Evolutionary conservation across 1,140 invertebrate genomes (phyloP), one percentile per base, ranked within the genome.

Genomic region (Ceratina australensis): DNA sequence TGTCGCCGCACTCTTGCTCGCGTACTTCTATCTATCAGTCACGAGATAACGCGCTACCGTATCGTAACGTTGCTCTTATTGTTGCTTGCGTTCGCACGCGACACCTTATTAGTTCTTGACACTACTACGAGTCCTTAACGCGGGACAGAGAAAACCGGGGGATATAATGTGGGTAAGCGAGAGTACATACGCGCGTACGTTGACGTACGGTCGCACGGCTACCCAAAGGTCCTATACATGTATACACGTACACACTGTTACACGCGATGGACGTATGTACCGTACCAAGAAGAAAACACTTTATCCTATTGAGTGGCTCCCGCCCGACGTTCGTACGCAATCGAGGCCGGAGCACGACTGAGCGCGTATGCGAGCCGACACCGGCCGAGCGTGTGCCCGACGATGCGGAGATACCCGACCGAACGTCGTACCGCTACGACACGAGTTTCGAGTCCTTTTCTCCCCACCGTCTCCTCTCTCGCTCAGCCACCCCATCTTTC

Each of bases 381-480:
- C 78, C 69, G 79, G 74, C 83, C 83, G 83, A 85, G 82, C 82
- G 83, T 84, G 83, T 81, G 83, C 82, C 69, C 72, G 73, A 67
- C 75, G 81, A 79, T 33, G 57, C 85, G 85, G 84, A 86, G 85
- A 86, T 86, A 85, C 81, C 85, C 84, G 84, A 86, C 75, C 78
- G 85, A 86, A 61, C 78, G 79, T 84, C 85, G 79, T 85, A 85
- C 71, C 83, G 83, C 82, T 84, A 85, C 83, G 75, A 84, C 67
- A 84, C 75, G 79, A 78, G 79, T 83, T 79, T 72, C 83, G 82
- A 85, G 82, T 84, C 74, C 69, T 83, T 73, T 68, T 28, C 28
- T 65, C 60, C 73, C 63, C 61, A 20, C 63, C 71, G 10, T 24
- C 3, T 66, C 4, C 60, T 42, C 26, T 49, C 52, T 54, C 61